Evolutionary conservation across 1,140 invertebrate species (phyloP).

Genomic region (Drosophila oshimai): DNA sequence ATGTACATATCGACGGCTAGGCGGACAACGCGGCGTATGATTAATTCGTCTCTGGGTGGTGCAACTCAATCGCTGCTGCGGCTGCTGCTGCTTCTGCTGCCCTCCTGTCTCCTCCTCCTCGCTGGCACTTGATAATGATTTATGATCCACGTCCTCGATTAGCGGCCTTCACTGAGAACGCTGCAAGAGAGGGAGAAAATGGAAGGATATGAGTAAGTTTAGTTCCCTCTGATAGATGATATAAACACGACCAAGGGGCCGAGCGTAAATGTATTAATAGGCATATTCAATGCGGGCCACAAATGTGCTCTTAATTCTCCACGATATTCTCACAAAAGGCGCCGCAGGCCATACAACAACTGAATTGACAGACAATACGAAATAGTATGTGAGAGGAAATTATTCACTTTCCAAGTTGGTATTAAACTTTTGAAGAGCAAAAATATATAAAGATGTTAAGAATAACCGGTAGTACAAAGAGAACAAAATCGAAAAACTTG

Average conservation of each 20-base stretch:
- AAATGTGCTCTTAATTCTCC: neutral
- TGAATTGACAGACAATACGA: constrained; percentile 58
- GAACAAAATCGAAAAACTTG: too few relatives aligned
- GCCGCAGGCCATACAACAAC: neutral
- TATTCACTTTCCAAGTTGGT: neutral
- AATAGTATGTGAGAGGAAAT: neutral
- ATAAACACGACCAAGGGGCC: constrained; percentile 5
- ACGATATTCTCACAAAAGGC: constrained; percentile 17
- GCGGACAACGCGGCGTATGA: constrained; percentile 59
- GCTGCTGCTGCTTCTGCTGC: neutral
- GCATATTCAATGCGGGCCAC: constrained; percentile 11
- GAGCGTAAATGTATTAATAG: constrained; percentile 3
- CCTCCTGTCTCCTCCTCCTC: too few relatives aligned
- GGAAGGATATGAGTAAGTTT: constrained; percentile 1
- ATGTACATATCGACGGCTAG: constrained; percentile 53
- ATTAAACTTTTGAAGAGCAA: neutral
- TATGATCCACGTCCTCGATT: constrained; percentile 56
- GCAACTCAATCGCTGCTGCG: constrained; percentile 49
- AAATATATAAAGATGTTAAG: neutral
- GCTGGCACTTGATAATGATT: constrained; percentile 48
- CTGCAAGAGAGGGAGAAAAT: constrained; percentile 16
- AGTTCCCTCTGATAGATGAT: constrained; percentile 7
- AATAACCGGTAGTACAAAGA: too few relatives aligned
- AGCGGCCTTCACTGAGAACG: constrained; percentile 20
- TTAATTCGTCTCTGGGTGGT: constrained; percentile 39